These are phyloP conservation scores for Otolemur garnettii DNA, from an alignment of 2,113 vertebrate genomes.

Conservation along the genomic window DNA sequence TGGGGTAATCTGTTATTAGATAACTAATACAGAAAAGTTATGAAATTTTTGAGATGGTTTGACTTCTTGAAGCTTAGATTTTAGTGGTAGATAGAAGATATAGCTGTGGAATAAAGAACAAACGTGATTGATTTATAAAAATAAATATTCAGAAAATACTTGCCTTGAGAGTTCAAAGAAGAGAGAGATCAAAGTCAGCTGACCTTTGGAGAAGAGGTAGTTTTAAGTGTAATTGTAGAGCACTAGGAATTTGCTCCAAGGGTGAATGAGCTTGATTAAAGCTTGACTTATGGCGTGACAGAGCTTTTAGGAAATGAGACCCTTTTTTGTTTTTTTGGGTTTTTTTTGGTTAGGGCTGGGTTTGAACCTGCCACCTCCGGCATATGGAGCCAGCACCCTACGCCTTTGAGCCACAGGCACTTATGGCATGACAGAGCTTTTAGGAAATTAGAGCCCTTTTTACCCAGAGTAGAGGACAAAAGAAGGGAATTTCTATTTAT, in stretches of 20 bases:
- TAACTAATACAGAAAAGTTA: background rate
- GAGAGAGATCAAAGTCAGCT: background rate
- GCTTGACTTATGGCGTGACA: rapidly evolving
- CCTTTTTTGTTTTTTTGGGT: too few relatives aligned
- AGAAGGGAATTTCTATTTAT: background rate
- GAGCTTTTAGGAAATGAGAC: background rate
- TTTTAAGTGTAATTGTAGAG: background rate
- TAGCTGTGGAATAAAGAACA: background rate
- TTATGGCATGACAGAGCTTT: rapidly evolving
- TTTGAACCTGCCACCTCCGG: too few relatives aligned
- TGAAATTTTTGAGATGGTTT: too few relatives aligned
- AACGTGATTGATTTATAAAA: background rate
- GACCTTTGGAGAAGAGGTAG: background rate
- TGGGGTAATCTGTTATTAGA: background rate
- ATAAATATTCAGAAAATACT: background rate
- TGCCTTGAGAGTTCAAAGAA: background rate
- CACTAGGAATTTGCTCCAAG: background rate
- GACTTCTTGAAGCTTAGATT: background rate
- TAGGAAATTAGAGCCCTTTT: too few relatives aligned
- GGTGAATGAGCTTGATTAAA: rapidly evolving
- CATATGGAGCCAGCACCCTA: too few relatives aligned
- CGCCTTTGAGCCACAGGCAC: too few relatives aligned
- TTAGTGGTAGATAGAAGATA: background rate
- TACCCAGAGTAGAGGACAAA: background rate
- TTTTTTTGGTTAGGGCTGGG: too few relatives aligned